Evolutionary conservation across 2,797 vertebrate genomes (phyloP), one percentile per base, ranked within the genome.

Genomic region (Platalea minor): DNA sequence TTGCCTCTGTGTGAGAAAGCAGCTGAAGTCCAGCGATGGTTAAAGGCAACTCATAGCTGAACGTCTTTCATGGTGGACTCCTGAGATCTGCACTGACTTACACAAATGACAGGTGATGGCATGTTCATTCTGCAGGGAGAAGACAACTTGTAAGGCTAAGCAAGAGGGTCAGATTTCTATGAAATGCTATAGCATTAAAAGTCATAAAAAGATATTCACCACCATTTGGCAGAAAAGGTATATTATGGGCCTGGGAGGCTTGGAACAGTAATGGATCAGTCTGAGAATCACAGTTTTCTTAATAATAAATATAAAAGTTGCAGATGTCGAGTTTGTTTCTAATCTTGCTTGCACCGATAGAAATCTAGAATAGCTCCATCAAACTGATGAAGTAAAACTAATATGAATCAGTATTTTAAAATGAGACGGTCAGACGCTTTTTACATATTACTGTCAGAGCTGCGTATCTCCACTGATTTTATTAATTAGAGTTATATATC

Each of bases 331-430:
- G 65, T 68, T 86, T 82, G 46, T 82, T 95, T 93, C 80, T 73
- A 76, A 76, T 73, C 63, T 76, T 85, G 39, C 33, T 74, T 74
- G 35, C 56, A 60, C 50, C 10, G 7, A 59, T 77, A 67, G 63
- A 79, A 67, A 94, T 79, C 77, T 67, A 70, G 50, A 88, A 67
- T 45, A 87, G n/a, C 59, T 85, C 63, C 5, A 7, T 73, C 80
- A 91, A 93, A 70, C 39, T 74, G 73, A 35, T 78, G 70, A 92
- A 87, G 80, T 73, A 93, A 94, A 93, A 87, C 80, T 86, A 91
- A 87, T 65, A 87, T 17, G 74, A 88, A 96, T 85, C 86, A 87
- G 84, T 89, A 73, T 74, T 92, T 95, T 82, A 85, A 89, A 92
- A 93, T 45, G 63, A 91, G 69, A 75, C 45, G 67, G 82, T 53